Percentiles rank a stretch among this genome's conserved stretches.
Conservation (phyloP, 2,113 vertebrate genomes). For the Tyto alba region DNA sequence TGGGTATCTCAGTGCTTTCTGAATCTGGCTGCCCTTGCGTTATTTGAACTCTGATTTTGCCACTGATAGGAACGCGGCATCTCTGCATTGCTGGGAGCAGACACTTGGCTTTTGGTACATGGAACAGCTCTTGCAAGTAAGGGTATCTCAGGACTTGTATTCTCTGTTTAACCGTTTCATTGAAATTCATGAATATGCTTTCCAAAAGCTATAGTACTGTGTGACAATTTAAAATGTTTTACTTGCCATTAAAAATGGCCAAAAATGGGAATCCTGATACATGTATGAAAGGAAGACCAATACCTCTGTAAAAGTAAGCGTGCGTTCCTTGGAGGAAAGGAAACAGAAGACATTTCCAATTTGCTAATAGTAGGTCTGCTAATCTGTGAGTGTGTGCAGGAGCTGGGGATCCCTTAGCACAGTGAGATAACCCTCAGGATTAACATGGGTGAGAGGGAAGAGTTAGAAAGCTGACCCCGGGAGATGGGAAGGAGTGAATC, state of each 20-base stretch:
- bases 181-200: neutral
- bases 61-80: neutral
- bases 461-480: neutral
- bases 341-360: neutral
- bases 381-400: neutral
- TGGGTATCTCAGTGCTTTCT: neutral
- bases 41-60: neutral
- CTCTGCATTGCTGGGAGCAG: neutral
- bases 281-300: neutral
- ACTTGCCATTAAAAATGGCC: neutral
- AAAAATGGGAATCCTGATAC: neutral
- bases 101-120: neutral
- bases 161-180: neutral
- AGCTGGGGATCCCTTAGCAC: neutral
- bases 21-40: too few relatives aligned
- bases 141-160: neutral
- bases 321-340: neutral
- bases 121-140: neutral
- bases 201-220: neutral
- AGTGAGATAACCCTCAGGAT: neutral
- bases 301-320: neutral
- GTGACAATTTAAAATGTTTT: neutral
- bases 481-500: neutral
- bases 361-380: constrained; percentile 13
- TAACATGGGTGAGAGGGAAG: neutral